Evolutionary conservation across 2,113 vertebrate species (phyloP).

Genomic region (Amblyornis subalaris): DNA sequence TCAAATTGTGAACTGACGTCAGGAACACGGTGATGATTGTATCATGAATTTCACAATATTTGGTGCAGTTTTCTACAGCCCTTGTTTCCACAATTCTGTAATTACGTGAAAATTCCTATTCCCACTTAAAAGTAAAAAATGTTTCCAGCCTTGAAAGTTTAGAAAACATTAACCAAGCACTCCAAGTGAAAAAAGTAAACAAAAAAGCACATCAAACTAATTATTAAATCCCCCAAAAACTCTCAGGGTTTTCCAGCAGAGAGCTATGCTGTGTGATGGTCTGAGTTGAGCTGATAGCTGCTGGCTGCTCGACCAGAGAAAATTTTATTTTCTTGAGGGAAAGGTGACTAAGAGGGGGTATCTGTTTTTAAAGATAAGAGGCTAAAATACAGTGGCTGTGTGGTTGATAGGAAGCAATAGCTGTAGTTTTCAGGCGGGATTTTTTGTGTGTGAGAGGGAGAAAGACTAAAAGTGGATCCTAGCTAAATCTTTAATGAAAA

Average conservation of each 20-base stretch:
- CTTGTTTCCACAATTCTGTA: neutral
- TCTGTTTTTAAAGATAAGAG: slow-evolving; percentile 27
- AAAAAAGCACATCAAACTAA: neutral
- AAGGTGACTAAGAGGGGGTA: neutral
- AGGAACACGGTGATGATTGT: neutral
- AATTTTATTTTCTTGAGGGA: neutral
- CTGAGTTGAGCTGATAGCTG: slow-evolving; percentile 16
- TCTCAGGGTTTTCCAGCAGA: neutral
- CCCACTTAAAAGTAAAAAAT: neutral
- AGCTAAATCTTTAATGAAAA: neutral
- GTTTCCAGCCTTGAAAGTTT: neutral
- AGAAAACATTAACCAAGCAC: neutral
- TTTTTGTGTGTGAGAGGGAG: neutral
- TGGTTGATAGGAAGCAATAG: neutral
- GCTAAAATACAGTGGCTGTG: neutral
- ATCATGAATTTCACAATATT: neutral
- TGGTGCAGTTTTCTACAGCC: neutral
- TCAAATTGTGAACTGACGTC: neutral
- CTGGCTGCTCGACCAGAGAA: neutral
- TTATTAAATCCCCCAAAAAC: neutral
- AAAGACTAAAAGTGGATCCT: neutral
- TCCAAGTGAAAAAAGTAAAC: neutral
- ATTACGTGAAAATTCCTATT: neutral
- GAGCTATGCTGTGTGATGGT: neutral
- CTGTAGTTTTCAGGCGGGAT: neutral